These are phyloP conservation scores for Biston stratarius DNA, from an alignment of 2,888 invertebrate species.

Conservation along the genomic window DNA sequence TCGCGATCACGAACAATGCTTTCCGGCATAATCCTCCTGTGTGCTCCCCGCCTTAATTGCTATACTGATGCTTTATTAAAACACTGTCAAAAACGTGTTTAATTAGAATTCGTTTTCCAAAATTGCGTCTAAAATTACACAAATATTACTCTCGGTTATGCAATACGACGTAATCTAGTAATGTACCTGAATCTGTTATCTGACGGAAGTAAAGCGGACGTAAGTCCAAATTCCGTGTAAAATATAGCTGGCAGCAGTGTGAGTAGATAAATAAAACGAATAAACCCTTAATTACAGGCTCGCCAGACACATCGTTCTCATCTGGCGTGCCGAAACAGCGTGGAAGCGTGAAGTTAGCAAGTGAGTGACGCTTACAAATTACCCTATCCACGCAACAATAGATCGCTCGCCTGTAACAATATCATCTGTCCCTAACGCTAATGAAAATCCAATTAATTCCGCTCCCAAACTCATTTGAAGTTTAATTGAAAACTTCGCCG, in stretches of 20 bases:
- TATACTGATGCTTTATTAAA: constrained; percentile 42
- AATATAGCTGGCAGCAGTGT: neutral
- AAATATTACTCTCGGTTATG: constrained; percentile 2
- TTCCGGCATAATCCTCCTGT: constrained; percentile 57
- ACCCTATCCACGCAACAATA: constrained; percentile 50
- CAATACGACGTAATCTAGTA: constrained; percentile 9
- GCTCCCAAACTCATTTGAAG: constrained; percentile 84
- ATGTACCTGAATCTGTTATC: constrained; percentile 10
- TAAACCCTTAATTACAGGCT: constrained; percentile 32
- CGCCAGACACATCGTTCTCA: constrained; percentile 34
- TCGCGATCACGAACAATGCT: constrained; percentile 68
- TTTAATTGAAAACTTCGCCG: constrained; percentile 84
- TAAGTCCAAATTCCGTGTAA: neutral
- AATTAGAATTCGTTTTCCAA: constrained; percentile 19
- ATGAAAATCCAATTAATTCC: constrained; percentile 85
- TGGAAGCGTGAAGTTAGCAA: constrained; percentile 65
- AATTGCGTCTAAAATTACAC: constrained; percentile 2
- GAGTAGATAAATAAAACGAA: constrained; percentile 14
- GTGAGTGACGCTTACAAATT: constrained; percentile 81
- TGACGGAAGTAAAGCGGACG: constrained; percentile 6
- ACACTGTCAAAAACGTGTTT: constrained; percentile 31
- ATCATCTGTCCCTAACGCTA: constrained; percentile 83
- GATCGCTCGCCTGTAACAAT: constrained; percentile 80
- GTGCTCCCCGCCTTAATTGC: constrained; percentile 41
- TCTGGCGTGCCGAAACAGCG: constrained; percentile 44